Conservation (phyloP, 2,797 vertebrate genomes). For the Australoheros facetus region DNA sequence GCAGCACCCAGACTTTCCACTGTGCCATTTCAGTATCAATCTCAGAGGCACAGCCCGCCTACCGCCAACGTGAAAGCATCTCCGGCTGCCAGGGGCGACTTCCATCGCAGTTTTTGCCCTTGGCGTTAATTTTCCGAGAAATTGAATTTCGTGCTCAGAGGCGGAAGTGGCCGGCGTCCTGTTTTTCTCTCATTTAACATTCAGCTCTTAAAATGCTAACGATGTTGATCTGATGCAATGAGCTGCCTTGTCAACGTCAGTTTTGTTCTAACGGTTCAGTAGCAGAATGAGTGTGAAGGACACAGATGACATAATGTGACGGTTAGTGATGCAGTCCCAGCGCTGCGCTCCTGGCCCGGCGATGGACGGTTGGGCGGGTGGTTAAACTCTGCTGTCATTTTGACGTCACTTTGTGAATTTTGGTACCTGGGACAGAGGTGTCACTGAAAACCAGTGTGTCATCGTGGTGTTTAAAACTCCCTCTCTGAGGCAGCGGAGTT, state of each 20-base stretch:
- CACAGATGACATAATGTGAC: not conserved
- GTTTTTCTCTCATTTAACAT: not conserved
- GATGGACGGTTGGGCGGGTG: not conserved
- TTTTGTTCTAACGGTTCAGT: not conserved
- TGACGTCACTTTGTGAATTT: not conserved
- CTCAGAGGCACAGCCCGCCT: conserved; percentile 1
- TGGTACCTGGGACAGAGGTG: not conserved
- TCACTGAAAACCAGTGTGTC: not conserved
- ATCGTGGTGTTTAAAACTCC: not conserved
- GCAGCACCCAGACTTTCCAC: conserved; percentile 41
- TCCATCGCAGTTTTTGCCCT: not conserved
- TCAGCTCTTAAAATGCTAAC: not conserved
- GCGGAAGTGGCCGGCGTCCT: not conserved
- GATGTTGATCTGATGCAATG: not conserved
- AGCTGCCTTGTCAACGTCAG: not conserved
- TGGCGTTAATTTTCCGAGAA: conserved; percentile 6
- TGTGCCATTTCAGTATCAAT: conserved; percentile 14
- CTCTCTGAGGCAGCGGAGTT: conserved; percentile 25
- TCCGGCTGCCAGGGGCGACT: not conserved
- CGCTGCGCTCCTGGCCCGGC: not conserved
- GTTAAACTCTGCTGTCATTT: not conserved
- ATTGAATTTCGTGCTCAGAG: not conserved
- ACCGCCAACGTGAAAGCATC: not conserved
- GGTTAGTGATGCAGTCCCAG: not conserved
- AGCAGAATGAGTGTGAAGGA: not conserved